Conservation (phyloP, 1,140 invertebrate species). For the Trichogramma pretiosum region DNA sequence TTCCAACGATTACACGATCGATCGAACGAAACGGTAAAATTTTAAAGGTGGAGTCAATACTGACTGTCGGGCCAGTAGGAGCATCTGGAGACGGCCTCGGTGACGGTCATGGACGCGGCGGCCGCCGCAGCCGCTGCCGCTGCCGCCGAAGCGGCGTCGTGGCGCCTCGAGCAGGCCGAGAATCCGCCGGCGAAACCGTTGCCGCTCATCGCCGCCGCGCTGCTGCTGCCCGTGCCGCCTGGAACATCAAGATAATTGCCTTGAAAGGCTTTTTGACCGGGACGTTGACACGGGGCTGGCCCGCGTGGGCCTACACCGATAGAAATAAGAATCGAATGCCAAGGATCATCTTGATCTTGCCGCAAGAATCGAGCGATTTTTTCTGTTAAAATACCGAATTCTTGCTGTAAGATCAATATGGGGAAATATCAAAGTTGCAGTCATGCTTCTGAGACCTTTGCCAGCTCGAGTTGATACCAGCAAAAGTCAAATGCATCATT, state of each 20-base stretch:
- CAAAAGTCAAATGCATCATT: no score
- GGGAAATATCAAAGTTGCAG: no score
- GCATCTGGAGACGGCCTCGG: constrained; percentile 24
- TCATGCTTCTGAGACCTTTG: no score
- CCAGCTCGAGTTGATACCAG: no score
- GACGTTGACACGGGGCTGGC: constrained; percentile 26
- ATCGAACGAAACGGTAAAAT: no score
- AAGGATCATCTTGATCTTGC: no score
- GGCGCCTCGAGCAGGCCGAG: constrained; percentile 30
- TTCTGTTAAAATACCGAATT: no score
- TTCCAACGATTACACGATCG: neutral
- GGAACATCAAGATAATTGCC: constrained; percentile 42
- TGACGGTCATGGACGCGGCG: constrained; percentile 28
- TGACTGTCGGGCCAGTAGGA: constrained; percentile 37
- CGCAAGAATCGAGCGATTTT: no score
- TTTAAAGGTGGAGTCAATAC: no score
- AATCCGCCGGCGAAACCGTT: constrained; percentile 29
- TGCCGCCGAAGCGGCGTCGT: constrained; percentile 28
- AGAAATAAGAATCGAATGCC: no score
- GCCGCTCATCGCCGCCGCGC: constrained; percentile 26
- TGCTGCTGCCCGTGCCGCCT: constrained; percentile 28
- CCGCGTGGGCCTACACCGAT: no score
- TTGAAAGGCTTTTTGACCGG: constrained; percentile 41
- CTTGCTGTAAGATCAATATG: no score
- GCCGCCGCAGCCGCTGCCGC: constrained; percentile 21